A percentile compares a stretch with the other conserved stretches of the same genome.
phyloP scores from a whole-genome alignment of 2,113 vertebrate species.

The Leucoraja erinaceus region DNA sequence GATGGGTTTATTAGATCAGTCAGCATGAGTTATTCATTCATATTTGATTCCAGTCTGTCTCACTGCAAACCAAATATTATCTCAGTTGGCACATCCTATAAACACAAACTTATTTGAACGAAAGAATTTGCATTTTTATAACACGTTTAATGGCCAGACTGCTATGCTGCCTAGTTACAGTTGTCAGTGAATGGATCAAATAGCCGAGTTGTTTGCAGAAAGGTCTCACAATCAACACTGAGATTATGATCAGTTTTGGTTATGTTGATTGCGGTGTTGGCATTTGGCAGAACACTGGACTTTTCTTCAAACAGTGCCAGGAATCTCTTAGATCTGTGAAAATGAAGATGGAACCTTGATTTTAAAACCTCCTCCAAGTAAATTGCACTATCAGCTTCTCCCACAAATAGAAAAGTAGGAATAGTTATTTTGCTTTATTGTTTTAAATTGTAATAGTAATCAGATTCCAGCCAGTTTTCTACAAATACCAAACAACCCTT shows the following conservation, averaged over 20 bases:
- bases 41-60: slow-evolving; percentile 25
- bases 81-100: neutral
- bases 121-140: neutral
- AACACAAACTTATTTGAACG: neutral
- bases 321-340: neutral
- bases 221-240: neutral
- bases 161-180: neutral
- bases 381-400: neutral
- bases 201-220: neutral
- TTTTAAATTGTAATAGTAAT: neutral
- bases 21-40: slow-evolving; percentile 2
- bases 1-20: neutral
- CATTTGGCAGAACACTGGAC: neutral
- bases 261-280: neutral
- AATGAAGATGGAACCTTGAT: neutral
- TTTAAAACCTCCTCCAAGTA: neutral
- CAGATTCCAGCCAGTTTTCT: neutral
- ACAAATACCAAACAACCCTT: too few relatives aligned
- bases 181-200: neutral
- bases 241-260: neutral
- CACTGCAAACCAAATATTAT: slow-evolving; percentile 27
- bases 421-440: neutral
- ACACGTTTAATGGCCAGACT: neutral
- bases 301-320: neutral
- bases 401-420: neutral